A percentile compares a stretch with the other conserved stretches of the same genome.
phyloP scores from a whole-genome alignment of 2,888 invertebrate species.

The Apamea epomidion region DNA sequence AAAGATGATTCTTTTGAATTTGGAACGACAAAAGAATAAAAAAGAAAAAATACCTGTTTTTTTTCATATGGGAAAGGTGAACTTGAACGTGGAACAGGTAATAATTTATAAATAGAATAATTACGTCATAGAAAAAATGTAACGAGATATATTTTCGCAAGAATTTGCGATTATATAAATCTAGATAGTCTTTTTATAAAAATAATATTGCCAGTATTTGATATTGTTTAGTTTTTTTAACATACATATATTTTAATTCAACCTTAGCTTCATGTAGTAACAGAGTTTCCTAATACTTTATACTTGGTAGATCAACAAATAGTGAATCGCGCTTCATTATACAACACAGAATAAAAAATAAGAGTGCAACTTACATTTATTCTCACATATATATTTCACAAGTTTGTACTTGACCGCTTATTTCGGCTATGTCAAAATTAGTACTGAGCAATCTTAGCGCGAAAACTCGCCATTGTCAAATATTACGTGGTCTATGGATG shows the following conservation, averaged over 20 bases:
- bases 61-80: not conserved
- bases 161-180: not conserved
- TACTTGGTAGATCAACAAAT: slow-evolving; percentile 20
- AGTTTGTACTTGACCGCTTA: slow-evolving; percentile 62
- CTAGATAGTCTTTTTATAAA: not conserved
- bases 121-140: not conserved
- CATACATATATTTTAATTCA: not conserved
- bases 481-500: slow-evolving; percentile 2
- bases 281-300: slow-evolving; percentile 27
- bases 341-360: slow-evolving; percentile 10
- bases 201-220: not conserved
- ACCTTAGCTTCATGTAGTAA: slow-evolving; percentile 6
- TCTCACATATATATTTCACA: slow-evolving; percentile 41
- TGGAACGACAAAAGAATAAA: not conserved
- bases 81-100: not conserved
- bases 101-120: not conserved
- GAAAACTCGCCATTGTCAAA: slow-evolving; percentile 8
- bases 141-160: not conserved
- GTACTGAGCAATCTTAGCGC: slow-evolving; percentile 22
- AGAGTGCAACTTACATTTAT: slow-evolving; percentile 10
- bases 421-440: slow-evolving; percentile 55
- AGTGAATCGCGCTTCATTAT: slow-evolving; percentile 11
- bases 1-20: slow-evolving; percentile 38
- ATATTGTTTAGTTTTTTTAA: not conserved
- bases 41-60: not conserved